Percentiles rank a stretch among this genome's conserved stretches.
Conservation (phyloP, 1,140 invertebrate species). For the Epicauta chinensis region DNA sequence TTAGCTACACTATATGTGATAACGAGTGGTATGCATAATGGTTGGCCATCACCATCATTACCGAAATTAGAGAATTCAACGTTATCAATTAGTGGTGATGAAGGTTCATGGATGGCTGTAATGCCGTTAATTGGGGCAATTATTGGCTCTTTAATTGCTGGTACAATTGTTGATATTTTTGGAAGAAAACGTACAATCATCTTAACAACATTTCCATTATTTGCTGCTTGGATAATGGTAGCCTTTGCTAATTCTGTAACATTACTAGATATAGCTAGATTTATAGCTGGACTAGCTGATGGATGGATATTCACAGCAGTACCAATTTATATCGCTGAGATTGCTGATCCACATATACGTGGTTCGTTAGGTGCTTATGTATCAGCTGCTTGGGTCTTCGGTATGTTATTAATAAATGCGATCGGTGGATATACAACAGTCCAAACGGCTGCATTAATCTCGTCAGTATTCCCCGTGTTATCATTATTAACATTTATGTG, state of each 20-base stretch:
- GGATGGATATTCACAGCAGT: too few species aligned
- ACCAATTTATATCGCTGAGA: too few species aligned
- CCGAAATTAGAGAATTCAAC: too few species aligned
- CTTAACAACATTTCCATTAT: slow-evolving; percentile 53
- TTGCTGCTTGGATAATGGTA: slow-evolving; percentile 61
- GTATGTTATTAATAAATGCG: slow-evolving; percentile 61
- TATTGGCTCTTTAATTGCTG: slow-evolving; percentile 43
- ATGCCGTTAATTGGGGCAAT: slow-evolving; percentile 43
- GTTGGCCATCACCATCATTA: too few species aligned
- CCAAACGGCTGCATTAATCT: too few species aligned
- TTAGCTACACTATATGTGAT: slow-evolving; percentile 32
- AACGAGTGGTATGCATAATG: slow-evolving; percentile 36
- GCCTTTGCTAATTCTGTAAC: slow-evolving; percentile 46
- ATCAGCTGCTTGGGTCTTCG: slow-evolving; percentile 45
- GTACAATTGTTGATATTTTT: slow-evolving; percentile 44
- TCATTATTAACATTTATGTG: too few species aligned
- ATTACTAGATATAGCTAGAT: slow-evolving; percentile 49
- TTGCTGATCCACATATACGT: too few species aligned
- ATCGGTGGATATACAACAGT: slow-evolving; percentile 57
- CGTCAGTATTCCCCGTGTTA: too few species aligned
- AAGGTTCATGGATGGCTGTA: too few species aligned
- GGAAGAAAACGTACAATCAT: slow-evolving; percentile 65
- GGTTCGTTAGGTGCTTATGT: too few species aligned
- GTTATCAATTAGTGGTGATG: too few species aligned
- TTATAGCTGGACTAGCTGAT: too few species aligned